phyloP scores from a whole-genome alignment of 2,888 invertebrate genomes.

The Agriopis leucophaearia region DNA sequence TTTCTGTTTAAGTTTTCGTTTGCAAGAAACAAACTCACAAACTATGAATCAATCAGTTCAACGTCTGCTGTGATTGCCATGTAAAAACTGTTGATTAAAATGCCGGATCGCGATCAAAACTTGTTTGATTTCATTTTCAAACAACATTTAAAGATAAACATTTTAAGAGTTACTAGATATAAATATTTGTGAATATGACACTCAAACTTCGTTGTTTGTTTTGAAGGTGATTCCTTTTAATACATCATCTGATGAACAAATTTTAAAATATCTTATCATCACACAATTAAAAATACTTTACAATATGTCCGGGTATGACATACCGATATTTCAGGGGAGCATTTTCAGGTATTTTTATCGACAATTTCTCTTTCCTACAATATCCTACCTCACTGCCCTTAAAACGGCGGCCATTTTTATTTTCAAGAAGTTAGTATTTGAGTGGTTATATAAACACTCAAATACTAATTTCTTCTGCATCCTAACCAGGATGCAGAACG shows the following conservation, averaged over 20 bases:
- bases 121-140: constrained; percentile 17
- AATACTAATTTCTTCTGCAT: no score
- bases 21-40: not conserved
- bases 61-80: not conserved
- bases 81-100: constrained; percentile 11
- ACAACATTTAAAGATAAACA: constrained; percentile 20
- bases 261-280: not conserved
- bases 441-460: no score
- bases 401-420: no score
- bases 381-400: no score
- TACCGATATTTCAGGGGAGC: no score
- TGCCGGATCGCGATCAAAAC: constrained; percentile 15
- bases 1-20: not conserved
- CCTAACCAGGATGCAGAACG: no score
- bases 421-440: no score
- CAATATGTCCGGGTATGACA: no score
- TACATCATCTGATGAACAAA: not conserved
- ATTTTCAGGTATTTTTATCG: no score
- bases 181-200: constrained; percentile 25
- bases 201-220: constrained; percentile 12
- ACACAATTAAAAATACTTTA: no score
- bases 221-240: not conserved
- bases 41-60: constrained; percentile 3
- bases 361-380: no score
- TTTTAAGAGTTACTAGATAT: constrained; percentile 11